Conservation (phyloP, 2,113 vertebrate species). For the Oenanthe melanoleuca region DNA sequence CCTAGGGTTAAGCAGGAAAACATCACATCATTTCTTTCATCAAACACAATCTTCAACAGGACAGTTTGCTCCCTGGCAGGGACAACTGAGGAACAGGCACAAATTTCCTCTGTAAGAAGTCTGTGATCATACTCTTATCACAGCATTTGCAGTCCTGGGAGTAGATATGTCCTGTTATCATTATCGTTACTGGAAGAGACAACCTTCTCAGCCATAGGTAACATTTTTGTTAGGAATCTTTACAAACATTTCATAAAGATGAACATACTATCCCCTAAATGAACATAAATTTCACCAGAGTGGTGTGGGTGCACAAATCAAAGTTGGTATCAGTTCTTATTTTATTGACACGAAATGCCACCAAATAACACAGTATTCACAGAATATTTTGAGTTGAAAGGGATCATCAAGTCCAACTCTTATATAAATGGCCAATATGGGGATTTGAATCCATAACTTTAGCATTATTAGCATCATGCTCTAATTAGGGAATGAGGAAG, state of each 20-base stretch:
- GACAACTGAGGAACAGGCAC: not conserved
- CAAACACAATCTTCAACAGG: not conserved
- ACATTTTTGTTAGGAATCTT: not conserved
- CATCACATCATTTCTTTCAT: not conserved
- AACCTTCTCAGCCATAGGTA: not conserved
- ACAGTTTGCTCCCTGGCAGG: not conserved
- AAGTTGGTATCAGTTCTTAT: not conserved
- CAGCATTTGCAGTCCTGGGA: not conserved
- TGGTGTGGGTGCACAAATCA: not conserved
- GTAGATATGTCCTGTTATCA: not conserved
- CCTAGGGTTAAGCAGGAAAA: conserved; percentile 68
- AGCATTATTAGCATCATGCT: not conserved
- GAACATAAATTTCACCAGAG: not conserved
- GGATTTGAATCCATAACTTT: not conserved
- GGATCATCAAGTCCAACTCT: not conserved
- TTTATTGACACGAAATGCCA: not conserved
- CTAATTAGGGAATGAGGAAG: not conserved
- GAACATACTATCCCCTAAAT: not conserved
- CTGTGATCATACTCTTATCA: not conserved
- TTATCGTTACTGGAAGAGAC: not conserved
- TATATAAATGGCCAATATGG: not conserved
- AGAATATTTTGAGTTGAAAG: not conserved
- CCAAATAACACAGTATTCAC: not conserved
- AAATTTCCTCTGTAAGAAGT: not conserved
- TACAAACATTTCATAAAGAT: not conserved